Conservation (phyloP, 2,888 invertebrate genomes). For the Andricus quercusramuli region DNA sequence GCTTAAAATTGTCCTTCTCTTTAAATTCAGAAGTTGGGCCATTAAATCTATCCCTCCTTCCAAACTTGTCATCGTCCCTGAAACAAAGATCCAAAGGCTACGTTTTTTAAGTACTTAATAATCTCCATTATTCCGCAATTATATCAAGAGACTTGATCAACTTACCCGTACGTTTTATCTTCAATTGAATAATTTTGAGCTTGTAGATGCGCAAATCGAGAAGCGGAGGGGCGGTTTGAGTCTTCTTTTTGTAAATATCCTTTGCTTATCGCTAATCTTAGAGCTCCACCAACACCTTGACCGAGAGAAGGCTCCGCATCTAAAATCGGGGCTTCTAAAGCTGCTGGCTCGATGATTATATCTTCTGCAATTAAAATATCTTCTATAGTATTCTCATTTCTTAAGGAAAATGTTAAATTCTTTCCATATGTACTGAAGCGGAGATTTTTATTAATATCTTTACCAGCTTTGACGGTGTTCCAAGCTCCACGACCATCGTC, state of each 20-base stretch:
- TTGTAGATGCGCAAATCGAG: constrained; percentile 87
- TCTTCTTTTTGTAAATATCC: constrained; percentile 94
- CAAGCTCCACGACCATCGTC: constrained; percentile 86
- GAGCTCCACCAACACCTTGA: constrained; percentile 94
- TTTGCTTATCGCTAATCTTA: constrained; percentile 94
- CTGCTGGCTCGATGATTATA: constrained; percentile 79
- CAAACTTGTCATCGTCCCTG: constrained; percentile 89
- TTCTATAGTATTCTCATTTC: constrained; percentile 13
- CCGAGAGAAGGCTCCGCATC: constrained; percentile 96
- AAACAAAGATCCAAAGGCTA: constrained; percentile 54
- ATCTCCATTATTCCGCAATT: neutral
- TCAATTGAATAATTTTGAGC: constrained; percentile 91
- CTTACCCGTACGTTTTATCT: constrained; percentile 86
- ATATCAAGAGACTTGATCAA: constrained; percentile 41
- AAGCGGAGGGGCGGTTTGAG: constrained; percentile 85
- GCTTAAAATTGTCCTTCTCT: constrained; percentile 94
- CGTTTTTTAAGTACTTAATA: constrained; percentile 3
- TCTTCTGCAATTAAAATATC: constrained; percentile 67
- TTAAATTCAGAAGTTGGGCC: constrained; percentile 95
- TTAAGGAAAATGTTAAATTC: neutral
- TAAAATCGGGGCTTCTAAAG: constrained; percentile 85
- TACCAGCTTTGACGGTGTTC: constrained; percentile 88
- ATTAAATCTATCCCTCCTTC: constrained; percentile 86
- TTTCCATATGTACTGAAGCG: neutral
- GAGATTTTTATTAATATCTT: constrained; percentile 49